Evolutionary conservation across 2,888 invertebrate species (phyloP), one percentile per base, ranked within the genome.

Genomic region (Leptinotarsa juncta): DNA sequence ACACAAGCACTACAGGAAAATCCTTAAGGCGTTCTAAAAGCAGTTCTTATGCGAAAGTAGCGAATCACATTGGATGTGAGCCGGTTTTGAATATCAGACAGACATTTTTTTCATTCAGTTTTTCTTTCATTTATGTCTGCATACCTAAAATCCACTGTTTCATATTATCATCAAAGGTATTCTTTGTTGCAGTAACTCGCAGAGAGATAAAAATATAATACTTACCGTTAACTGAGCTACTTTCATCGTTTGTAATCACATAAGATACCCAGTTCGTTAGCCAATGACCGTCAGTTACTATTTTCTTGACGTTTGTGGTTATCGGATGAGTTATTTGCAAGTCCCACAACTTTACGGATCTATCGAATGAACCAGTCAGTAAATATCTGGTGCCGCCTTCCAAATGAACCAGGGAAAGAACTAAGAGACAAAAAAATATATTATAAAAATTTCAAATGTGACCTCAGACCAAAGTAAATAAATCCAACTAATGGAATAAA

Each of bases 311-410:
- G 3, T 80, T 62, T n/a, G 77, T 77, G 50, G 81, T 84, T 42
- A 42, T 90, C 83, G 1, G 81, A 82, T 32, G 81, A 84, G 55
- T 85, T 83, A 78, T 90, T 87, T 68, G 86, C 70, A 94, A 90
- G 85, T 95, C 93, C 94, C 94, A 95, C 72, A 93, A 90, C 86
- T 92, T 93, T 32, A 91, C 90, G 72, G 90, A 89, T 65, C 93
- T 92, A 85, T 95, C 94, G 55, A 91, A 87, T 10, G 93, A 92
- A 2, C 91, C 92, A 0, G 93, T 92, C 57, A 92, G 90, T 67
- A 94, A 86, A 87, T 91, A 94, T 81, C 92, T 90, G 51, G 91
- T 91, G 77, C 91, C 92, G 14, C 90, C 91, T 69, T 87, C 78
- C 26, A 85, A 85, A 67, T 90, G 89, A 72, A 89, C 81, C 65